These are phyloP conservation scores for Oxygymnocypris stewartii DNA, from an alignment of 2,113 vertebrate genomes.

Conservation along the genomic window DNA sequence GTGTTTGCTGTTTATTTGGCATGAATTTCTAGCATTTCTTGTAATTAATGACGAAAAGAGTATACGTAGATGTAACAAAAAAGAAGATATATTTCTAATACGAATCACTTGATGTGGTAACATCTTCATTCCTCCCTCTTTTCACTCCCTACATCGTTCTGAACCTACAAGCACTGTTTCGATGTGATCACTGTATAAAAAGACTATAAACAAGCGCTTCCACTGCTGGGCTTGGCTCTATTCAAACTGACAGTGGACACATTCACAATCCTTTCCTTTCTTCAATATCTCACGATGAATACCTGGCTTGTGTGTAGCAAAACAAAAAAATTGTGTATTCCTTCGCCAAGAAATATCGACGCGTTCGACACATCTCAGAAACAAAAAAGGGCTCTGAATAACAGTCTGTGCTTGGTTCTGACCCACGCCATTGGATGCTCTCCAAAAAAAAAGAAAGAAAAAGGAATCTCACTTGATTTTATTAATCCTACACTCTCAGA, in stretches of 20 bases:
- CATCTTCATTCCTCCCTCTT: constrained; percentile 23
- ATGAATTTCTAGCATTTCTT: constrained; percentile 59
- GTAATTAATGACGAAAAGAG: constrained; percentile 48
- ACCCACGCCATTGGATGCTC: neutral
- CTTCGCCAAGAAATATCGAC: constrained; percentile 1
- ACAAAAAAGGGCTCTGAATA: constrained; percentile 48
- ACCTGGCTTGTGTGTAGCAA: constrained; percentile 35
- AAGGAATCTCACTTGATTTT: neutral
- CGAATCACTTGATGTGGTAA: constrained; percentile 73
- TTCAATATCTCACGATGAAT: constrained; percentile 12
- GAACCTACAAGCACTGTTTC: constrained; percentile 65
- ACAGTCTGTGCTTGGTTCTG: constrained; percentile 13
- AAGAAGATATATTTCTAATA: constrained; percentile 60
- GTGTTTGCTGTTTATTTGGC: constrained; percentile 46
- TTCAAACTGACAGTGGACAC: constrained; percentile 57
- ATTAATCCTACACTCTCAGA: neutral
- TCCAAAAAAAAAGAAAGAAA: neutral
- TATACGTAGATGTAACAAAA: constrained; percentile 59
- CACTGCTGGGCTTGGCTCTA: constrained; percentile 75
- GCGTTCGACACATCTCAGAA: constrained; percentile 20
- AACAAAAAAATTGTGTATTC: constrained; percentile 1
- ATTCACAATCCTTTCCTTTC: neutral
- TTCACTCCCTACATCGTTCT: constrained; percentile 12
- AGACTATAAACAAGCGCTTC: constrained; percentile 82
- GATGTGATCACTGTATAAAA: constrained; percentile 76